phyloP scores from a whole-genome alignment of 2,797 vertebrate species.

The Tangara arthus region DNA sequence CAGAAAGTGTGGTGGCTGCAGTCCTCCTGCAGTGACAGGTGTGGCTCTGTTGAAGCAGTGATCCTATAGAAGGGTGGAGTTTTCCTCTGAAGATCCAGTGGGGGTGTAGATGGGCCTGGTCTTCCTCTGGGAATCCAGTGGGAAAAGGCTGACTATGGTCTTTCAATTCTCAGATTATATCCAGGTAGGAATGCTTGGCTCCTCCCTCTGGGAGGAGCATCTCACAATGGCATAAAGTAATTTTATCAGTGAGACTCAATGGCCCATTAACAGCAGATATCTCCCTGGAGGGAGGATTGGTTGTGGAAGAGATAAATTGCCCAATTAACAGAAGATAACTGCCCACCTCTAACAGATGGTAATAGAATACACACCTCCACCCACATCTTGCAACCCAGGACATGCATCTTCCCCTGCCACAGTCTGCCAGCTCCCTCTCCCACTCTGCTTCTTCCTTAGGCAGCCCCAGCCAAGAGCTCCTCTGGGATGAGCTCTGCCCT shows the following conservation, averaged over 20 bases:
- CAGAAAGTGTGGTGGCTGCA: not conserved
- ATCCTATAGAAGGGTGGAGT: not conserved
- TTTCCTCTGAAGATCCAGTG: too few species aligned
- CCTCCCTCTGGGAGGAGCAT: not conserved
- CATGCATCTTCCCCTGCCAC: not conserved
- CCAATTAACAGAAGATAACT: not conserved
- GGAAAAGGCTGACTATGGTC: too few species aligned
- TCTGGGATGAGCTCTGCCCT: not conserved
- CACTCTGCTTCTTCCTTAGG: not conserved
- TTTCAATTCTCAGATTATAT: not conserved
- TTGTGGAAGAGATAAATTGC: not conserved
- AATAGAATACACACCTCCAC: not conserved
- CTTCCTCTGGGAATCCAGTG: too few species aligned
- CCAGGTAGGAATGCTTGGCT: not conserved
- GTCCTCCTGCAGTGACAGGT: not conserved
- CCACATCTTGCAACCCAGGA: not conserved
- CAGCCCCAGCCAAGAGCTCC: not conserved
- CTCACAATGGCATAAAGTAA: not conserved
- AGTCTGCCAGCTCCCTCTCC: accelerated
- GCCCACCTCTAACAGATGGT: not conserved
- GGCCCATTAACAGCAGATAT: not conserved
- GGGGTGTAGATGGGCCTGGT: too few species aligned
- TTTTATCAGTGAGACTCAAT: not conserved
- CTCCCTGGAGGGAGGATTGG: not conserved
- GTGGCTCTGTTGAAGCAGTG: not conserved